These are phyloP conservation scores for Tetragonula clypearis DNA, from an alignment of 1,140 invertebrate genomes.

Conservation along the genomic window DNA sequence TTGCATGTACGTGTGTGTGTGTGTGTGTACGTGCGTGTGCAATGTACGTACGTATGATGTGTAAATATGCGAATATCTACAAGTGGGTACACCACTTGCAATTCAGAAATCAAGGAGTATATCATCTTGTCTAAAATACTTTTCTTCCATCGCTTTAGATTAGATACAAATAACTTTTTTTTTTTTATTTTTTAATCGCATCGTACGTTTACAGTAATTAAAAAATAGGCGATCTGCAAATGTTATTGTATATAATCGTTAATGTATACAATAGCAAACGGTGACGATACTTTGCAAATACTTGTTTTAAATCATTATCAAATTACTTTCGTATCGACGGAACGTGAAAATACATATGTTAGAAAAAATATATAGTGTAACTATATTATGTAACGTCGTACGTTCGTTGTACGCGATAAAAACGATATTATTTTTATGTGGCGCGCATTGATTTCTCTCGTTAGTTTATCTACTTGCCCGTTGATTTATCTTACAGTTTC, in stretches of 20 bases:
- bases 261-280: slow-evolving; percentile 59
- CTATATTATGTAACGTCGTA: slow-evolving; percentile 58
- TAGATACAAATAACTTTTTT: neutral
- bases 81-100: neutral
- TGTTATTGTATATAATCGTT: slow-evolving; percentile 71
- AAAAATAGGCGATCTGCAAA: slow-evolving; percentile 80
- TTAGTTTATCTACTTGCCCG: neutral
- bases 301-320: slow-evolving; percentile 14
- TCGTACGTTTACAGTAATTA: slow-evolving; percentile 75
- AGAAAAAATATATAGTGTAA: slow-evolving; percentile 81
- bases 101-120: neutral
- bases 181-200: slow-evolving; percentile 36
- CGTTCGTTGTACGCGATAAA: slow-evolving; percentile 74
- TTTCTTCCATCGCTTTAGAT: neutral
- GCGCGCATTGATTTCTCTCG: neutral
- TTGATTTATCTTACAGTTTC: neutral
- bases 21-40: neutral
- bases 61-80: neutral
- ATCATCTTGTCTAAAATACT: neutral
- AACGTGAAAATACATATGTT: slow-evolving; percentile 76
- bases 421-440: slow-evolving; percentile 61
- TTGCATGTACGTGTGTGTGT: neutral
- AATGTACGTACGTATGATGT: too few species aligned
- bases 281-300: slow-evolving; percentile 25
- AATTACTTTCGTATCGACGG: slow-evolving; percentile 39